phyloP scores from a whole-genome alignment of 1,140 invertebrate species.

The Zaprionus kolodkinae region DNA sequence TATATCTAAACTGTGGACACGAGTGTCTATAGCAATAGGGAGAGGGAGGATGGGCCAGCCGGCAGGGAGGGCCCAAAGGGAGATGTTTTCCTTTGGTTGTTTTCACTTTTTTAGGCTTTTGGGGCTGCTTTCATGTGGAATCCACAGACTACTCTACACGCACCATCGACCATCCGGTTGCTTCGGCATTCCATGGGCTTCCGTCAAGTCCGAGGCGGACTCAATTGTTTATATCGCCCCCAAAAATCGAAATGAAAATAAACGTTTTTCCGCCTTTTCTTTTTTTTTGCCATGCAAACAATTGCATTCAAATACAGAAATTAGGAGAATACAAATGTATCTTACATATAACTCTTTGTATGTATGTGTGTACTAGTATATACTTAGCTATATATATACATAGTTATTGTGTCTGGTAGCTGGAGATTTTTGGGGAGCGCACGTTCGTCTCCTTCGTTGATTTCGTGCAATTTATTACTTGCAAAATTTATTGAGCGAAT shows the following conservation, averaged over 20 bases:
- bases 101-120: conserved; percentile 29
- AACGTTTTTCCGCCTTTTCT: conserved; percentile 42
- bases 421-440: conserved; percentile 13
- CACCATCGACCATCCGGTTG: conserved; percentile 69
- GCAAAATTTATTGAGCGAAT: conserved; percentile 53
- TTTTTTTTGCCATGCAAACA: conserved; percentile 57
- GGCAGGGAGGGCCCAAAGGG: neutral
- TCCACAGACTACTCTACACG: conserved; percentile 28
- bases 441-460: conserved; percentile 44
- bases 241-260: conserved; percentile 71
- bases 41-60: neutral
- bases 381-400: conserved; percentile 14
- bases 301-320: conserved; percentile 63
- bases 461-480: conserved; percentile 62
- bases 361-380: conserved; percentile 2
- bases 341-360: too few species aligned
- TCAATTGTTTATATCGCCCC: conserved; percentile 71
- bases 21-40: neutral
- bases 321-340: conserved; percentile 6
- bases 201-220: conserved; percentile 55
- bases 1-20: conserved; percentile 51
- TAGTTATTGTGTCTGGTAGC: conserved; percentile 13
- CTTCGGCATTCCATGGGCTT: conserved; percentile 62
- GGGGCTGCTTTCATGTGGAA: conserved; percentile 70
- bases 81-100: conserved; percentile 12